These are phyloP conservation scores for Molothrus ater DNA, from an alignment of 2,797 vertebrate genomes.

Conservation along the genomic window DNA sequence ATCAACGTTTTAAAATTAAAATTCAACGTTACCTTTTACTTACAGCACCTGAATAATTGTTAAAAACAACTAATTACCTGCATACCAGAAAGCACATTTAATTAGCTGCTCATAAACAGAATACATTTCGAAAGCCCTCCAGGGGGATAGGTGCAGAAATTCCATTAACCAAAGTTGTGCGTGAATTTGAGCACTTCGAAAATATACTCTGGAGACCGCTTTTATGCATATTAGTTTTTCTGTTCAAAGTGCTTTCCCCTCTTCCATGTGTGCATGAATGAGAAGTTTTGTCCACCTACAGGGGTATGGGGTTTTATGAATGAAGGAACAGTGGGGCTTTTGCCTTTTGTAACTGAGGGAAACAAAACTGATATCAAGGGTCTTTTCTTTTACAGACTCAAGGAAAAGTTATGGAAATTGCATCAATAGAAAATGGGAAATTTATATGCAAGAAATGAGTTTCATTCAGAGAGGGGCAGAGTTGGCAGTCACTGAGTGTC, in stretches of 20 bases:
- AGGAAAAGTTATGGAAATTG: neutral
- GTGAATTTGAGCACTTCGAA: constrained; percentile 13
- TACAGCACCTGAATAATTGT: constrained; percentile 57
- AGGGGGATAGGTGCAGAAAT: constrained; percentile 53
- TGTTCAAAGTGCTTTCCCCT: neutral
- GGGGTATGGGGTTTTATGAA: constrained; percentile 28
- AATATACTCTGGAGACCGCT: constrained; percentile 26
- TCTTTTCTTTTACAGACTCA: neutral
- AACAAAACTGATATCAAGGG: accelerated
- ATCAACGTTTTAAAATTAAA: constrained; percentile 44
- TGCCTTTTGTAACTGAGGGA: neutral
- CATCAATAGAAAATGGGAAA: neutral
- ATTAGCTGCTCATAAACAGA: constrained; percentile 61
- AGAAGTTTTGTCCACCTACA: neutral
- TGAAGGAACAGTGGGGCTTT: neutral
- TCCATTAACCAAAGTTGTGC: constrained; percentile 45
- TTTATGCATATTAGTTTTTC: constrained; percentile 34
- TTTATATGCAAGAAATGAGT: neutral
- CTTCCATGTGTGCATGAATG: neutral
- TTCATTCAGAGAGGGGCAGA: neutral
- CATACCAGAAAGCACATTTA: constrained; percentile 56
- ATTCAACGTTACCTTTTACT: constrained; percentile 44
- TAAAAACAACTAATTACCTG: constrained; percentile 59
- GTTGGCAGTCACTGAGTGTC: neutral
- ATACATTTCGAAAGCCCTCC: constrained; percentile 18